A percentile compares a stretch with the other conserved stretches of the same genome.
Evolutionary conservation across 2,797 vertebrate genomes (phyloP).

Genomic region (Mus caroli): DNA sequence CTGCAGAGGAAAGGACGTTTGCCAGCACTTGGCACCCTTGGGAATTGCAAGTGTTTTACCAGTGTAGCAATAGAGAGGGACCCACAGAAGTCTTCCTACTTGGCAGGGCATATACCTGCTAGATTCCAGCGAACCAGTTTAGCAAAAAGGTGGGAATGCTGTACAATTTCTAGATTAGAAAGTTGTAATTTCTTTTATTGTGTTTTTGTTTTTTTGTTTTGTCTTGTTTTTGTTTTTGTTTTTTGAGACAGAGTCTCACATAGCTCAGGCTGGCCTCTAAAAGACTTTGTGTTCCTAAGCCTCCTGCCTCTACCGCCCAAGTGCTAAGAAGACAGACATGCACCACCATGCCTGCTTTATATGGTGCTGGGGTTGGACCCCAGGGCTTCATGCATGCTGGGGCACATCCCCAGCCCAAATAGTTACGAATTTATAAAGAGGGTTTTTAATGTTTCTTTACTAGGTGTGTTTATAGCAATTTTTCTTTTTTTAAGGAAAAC

Average conservation of each 20-base stretch:
- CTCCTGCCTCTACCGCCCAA: not conserved
- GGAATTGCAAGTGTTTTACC: not conserved
- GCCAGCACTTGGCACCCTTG: not conserved
- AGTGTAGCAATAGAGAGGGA: not conserved
- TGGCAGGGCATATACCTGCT: not conserved
- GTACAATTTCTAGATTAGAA: not conserved
- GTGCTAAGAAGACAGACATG: not conserved
- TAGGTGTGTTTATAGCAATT: conserved; percentile 57
- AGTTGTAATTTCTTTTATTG: not conserved
- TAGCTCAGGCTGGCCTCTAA: not conserved
- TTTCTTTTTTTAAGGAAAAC: too few relatives aligned
- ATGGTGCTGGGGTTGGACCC: not conserved
- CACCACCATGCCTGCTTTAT: not conserved
- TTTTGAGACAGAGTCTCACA: not conserved
- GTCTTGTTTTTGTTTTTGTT: too few relatives aligned
- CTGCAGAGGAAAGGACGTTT: not conserved
- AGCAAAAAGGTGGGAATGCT: not conserved
- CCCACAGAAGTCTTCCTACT: not conserved
- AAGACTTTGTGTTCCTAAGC: not conserved
- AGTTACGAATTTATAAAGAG: not conserved
- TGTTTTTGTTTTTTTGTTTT: too few relatives aligned
- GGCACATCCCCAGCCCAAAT: not conserved
- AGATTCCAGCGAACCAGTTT: not conserved
- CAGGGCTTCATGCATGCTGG: not conserved
- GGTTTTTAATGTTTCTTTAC: conserved; percentile 54